Evolutionary conservation across 1,140 invertebrate genomes (phyloP).

Genomic region (Ostrea denselamellosa): DNA sequence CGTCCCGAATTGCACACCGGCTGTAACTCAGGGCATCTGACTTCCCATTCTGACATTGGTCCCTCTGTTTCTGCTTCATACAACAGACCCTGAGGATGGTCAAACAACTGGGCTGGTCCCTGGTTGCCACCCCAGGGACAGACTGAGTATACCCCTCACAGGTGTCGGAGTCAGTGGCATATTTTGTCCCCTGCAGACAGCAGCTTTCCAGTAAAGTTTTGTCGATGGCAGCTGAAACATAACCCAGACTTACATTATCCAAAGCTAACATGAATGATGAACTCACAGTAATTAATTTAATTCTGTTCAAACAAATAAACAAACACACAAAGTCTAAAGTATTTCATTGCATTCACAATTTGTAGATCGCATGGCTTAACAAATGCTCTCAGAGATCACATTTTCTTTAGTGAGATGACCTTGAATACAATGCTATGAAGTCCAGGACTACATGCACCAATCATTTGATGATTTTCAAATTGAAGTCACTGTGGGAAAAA

Average conservation of each 20-base stretch:
- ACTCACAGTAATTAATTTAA: too few relatives aligned
- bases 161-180: conserved; percentile 55
- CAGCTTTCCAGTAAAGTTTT: conserved; percentile 56
- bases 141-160: conserved; percentile 66
- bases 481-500: too few relatives aligned
- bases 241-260: neutral
- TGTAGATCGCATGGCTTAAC: too few relatives aligned
- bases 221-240: conserved; percentile 57
- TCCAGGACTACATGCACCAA: too few relatives aligned
- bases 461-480: too few relatives aligned
- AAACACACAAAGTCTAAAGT: too few relatives aligned
- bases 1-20: conserved; percentile 68
- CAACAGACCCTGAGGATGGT: conserved; percentile 74
- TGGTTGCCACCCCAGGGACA: conserved; percentile 50
- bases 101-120: conserved; percentile 63
- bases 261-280: too few relatives aligned
- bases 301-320: too few relatives aligned
- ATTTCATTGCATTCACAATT: too few relatives aligned
- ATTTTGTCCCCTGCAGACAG: conserved; percentile 65
- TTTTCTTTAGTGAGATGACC: too few relatives aligned
- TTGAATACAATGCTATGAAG: too few relatives aligned
- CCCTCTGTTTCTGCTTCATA: conserved; percentile 70
- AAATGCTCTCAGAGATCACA: too few relatives aligned
- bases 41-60: conserved; percentile 71
- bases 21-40: conserved; percentile 63